Percentiles rank a stretch among this genome's conserved stretches.
Evolutionary conservation across 2,888 invertebrate species (phyloP).

Genomic region (Phaonia tiefii): DNA sequence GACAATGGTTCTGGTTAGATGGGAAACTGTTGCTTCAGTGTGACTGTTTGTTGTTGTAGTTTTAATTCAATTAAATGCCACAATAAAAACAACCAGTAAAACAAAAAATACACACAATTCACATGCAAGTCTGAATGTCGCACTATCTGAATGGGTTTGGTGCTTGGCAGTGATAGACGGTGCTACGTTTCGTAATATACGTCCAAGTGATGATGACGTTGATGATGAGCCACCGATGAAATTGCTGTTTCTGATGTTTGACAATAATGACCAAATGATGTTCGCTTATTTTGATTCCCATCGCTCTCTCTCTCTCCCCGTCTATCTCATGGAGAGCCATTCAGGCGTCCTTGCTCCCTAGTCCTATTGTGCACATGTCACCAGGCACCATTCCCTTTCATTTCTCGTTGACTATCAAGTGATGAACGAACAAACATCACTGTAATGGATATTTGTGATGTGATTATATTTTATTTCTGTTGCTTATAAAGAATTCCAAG

Average conservation of each 20-base stretch:
- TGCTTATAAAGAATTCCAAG: slow-evolving; percentile 24
- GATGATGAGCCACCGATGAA: slow-evolving; percentile 23
- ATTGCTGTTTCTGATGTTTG: slow-evolving; percentile 19
- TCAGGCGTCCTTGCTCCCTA: too few relatives aligned
- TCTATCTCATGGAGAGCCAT: background rate
- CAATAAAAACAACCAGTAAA: slow-evolving; percentile 57
- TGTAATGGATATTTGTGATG: slow-evolving; percentile 42
- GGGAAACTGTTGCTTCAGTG: slow-evolving; percentile 16
- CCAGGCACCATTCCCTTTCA: background rate
- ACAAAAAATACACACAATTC: slow-evolving; percentile 11
- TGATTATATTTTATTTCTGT: slow-evolving; percentile 34
- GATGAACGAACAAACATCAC: slow-evolving; percentile 31
- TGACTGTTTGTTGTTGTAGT: slow-evolving; percentile 48
- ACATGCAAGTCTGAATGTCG: background rate
- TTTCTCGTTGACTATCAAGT: background rate
- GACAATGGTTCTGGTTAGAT: background rate
- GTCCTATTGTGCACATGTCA: background rate
- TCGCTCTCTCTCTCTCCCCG: background rate
- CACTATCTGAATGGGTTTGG: background rate
- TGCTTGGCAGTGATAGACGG: too few relatives aligned
- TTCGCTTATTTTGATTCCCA: background rate
- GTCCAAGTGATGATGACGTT: background rate
- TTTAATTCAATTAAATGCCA: slow-evolving; percentile 66
- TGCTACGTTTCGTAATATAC: too few relatives aligned
- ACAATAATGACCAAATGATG: slow-evolving; percentile 28